These are phyloP conservation scores for Silurus glanis DNA, from an alignment of 2,113 vertebrate species.

Conservation along the genomic window DNA sequence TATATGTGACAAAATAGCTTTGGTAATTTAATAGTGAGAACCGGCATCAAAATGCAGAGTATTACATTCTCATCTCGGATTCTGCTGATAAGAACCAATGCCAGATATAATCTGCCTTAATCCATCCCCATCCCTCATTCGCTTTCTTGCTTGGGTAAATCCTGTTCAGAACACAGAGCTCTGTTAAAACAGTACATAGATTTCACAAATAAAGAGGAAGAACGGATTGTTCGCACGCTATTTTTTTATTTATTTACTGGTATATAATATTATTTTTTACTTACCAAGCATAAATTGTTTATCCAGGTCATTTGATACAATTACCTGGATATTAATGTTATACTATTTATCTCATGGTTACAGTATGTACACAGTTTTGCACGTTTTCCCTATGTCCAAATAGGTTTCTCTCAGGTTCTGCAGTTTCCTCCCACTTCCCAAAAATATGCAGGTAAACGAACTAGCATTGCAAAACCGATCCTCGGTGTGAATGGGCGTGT, in stretches of 20 bases:
- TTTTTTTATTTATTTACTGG: not conserved
- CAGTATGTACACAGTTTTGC: not conserved
- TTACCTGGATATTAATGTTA: too few relatives aligned
- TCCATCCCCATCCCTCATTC: slow-evolving; percentile 54
- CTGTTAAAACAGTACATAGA: not conserved
- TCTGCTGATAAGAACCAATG: slow-evolving; percentile 64
- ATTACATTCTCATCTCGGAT: slow-evolving; percentile 66
- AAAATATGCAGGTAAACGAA: not conserved
- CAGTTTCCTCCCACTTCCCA: not conserved
- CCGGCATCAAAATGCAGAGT: slow-evolving; percentile 21
- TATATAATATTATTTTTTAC: not conserved
- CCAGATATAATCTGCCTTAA: slow-evolving; percentile 72
- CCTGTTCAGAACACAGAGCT: slow-evolving; percentile 56
- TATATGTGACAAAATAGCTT: not conserved
- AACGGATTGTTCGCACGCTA: not conserved
- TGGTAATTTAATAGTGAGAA: slow-evolving; percentile 17
- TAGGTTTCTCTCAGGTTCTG: not conserved
- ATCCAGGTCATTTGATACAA: not conserved
- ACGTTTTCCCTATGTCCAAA: not conserved
- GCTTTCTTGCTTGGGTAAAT: slow-evolving; percentile 62
- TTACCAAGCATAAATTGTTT: not conserved
- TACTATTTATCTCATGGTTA: not conserved
- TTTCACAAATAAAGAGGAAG: not conserved
- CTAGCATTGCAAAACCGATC: not conserved
- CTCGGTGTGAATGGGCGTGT: not conserved